Conservation (phyloP, 2,888 invertebrate genomes). For the Melinopterus prodromus region DNA sequence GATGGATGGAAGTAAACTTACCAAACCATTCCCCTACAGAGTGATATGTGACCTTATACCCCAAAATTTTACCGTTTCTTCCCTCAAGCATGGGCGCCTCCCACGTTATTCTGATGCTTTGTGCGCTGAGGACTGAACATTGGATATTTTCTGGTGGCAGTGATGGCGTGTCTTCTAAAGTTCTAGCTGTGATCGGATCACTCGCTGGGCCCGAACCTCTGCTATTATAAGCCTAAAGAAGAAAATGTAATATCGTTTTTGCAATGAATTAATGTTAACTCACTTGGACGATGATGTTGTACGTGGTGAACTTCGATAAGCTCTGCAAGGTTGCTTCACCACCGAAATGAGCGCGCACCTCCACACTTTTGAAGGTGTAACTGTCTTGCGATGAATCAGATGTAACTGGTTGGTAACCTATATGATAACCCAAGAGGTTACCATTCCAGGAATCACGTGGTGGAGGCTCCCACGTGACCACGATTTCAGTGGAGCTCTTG, state of each 20-base stretch:
- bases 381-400: constrained; percentile 49
- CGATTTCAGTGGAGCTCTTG: constrained; percentile 84
- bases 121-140: constrained; percentile 83
- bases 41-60: constrained; percentile 84
- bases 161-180: constrained; percentile 89
- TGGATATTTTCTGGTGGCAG: constrained; percentile 83
- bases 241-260: constrained; percentile 13
- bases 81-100: constrained; percentile 82
- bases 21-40: constrained; percentile 83
- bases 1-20: constrained; percentile 58
- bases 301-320: constrained; percentile 80
- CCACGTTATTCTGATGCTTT: constrained; percentile 87
- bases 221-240: constrained; percentile 80
- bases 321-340: constrained; percentile 74
- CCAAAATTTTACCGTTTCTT: constrained; percentile 85
- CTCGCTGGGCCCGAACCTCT: constrained; percentile 87
- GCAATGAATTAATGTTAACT: background rate
- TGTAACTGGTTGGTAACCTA: constrained; percentile 79
- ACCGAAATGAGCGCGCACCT: constrained; percentile 76
- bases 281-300: constrained; percentile 83
- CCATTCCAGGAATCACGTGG: constrained; percentile 88
- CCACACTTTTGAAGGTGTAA: constrained; percentile 80
- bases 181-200: constrained; percentile 79
- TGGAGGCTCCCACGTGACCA: constrained; percentile 88
- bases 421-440: constrained; percentile 85